These are phyloP conservation scores for Formica exsecta DNA, from an alignment of 1,140 invertebrate species.

Conservation along the genomic window DNA sequence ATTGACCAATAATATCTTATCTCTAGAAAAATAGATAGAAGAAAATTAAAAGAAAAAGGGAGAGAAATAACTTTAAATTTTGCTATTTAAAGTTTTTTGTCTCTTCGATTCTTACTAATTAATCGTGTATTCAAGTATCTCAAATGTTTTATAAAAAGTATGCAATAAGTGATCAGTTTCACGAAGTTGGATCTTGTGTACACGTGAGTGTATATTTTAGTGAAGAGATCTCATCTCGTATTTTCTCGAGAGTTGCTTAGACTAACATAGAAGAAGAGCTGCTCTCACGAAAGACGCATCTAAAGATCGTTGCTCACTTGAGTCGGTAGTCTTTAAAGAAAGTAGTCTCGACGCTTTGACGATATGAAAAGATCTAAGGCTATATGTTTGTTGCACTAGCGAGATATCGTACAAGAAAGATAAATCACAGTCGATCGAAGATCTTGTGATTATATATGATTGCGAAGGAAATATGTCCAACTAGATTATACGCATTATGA, in stretches of 20 bases:
- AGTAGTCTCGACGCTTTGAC: constrained; percentile 25
- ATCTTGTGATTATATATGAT: background rate
- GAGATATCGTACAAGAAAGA: constrained; percentile 1
- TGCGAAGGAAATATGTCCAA: constrained; percentile 11
- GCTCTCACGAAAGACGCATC: background rate
- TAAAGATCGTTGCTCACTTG: constrained; percentile 30
- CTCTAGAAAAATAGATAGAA: background rate
- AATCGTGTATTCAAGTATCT: background rate
- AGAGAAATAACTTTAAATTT: background rate
- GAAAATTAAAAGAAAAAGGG: background rate
- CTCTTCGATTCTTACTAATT: background rate
- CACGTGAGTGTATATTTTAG: background rate
- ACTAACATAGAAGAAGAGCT: constrained; percentile 40
- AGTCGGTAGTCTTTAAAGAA: constrained; percentile 19
- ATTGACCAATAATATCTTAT: background rate
- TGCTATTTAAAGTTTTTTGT: background rate
- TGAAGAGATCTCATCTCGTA: constrained; percentile 39
- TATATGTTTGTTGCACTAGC: background rate
- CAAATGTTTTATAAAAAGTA: background rate
- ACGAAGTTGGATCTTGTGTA: background rate
- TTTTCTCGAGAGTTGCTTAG: constrained; percentile 36
- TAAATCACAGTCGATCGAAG: constrained; percentile 20
- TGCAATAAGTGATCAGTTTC: background rate
- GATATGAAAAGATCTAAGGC: constrained; percentile 6
- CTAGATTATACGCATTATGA: background rate